These are phyloP conservation scores for Apaloderma vittatum DNA, from an alignment of 2,113 vertebrate species.

Conservation along the genomic window DNA sequence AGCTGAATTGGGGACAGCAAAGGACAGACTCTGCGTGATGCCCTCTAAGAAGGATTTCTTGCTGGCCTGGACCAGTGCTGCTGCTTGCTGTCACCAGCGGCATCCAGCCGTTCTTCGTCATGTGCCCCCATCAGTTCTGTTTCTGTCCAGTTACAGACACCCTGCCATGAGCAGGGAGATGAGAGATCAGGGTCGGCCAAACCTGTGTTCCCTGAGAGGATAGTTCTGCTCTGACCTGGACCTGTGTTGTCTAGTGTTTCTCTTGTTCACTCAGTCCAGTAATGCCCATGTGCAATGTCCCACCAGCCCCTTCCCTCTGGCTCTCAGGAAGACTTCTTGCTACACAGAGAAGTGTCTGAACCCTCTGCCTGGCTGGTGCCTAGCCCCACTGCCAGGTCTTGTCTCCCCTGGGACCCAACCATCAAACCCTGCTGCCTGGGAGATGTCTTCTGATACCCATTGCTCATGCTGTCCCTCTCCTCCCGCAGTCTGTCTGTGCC, in stretches of 20 bases:
- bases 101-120: neutral
- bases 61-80: neutral
- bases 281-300: accelerated
- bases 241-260: neutral
- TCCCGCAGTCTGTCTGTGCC: constrained; percentile 91
- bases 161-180: neutral
- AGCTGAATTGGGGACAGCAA: neutral
- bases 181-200: neutral
- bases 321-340: neutral
- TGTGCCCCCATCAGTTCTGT: neutral
- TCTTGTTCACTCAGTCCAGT: neutral
- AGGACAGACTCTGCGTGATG: neutral
- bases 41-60: neutral
- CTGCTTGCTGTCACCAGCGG: neutral
- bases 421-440: neutral
- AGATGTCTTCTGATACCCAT: neutral
- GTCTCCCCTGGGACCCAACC: neutral
- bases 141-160: neutral
- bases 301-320: neutral
- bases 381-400: neutral
- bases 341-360: neutral
- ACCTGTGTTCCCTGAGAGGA: neutral
- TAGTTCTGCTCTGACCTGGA: neutral
- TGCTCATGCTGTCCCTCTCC: neutral
- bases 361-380: neutral